A percentile compares a stretch with the other conserved stretches of the same genome.
Evolutionary conservation across 2,113 vertebrate species (phyloP).

Genomic region (Cygnus buccinator): DNA sequence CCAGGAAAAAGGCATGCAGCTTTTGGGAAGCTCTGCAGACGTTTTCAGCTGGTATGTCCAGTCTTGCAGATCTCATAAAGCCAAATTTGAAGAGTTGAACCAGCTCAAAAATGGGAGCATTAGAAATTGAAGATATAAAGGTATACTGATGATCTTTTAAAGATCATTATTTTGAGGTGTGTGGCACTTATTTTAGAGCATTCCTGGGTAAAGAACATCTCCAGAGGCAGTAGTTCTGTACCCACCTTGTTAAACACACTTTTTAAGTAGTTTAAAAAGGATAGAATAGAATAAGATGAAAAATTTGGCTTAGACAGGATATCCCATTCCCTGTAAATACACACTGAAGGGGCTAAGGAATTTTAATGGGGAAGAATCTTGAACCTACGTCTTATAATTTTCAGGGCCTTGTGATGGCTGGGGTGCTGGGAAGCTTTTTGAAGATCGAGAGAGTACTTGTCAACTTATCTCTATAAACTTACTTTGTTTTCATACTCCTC

Average conservation of each 20-base stretch:
- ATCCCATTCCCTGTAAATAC: not conserved
- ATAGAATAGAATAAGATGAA: not conserved
- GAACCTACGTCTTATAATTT: not conserved
- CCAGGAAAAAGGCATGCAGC: not conserved
- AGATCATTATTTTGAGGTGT: not conserved
- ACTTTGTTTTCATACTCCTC: not conserved
- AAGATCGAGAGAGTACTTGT: not conserved
- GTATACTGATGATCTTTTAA: not conserved
- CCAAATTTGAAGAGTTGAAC: not conserved
- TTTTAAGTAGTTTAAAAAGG: not conserved
- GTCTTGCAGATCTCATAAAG: not conserved
- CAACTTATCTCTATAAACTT: not conserved
- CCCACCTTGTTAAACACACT: not conserved
- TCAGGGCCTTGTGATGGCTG: fast-evolving
- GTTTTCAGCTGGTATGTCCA: not conserved
- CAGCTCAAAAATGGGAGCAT: not conserved
- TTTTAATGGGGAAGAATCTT: not conserved
- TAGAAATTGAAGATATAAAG: not conserved
- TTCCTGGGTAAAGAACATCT: not conserved
- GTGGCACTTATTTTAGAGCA: not conserved
- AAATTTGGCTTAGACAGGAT: not conserved
- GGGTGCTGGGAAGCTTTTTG: not conserved
- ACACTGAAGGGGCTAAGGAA: not conserved
- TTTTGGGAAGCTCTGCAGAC: not conserved
- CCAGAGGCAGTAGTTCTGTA: not conserved